Conservation (phyloP, 2,113 vertebrate species). For the Epinephelus lanceolatus region DNA sequence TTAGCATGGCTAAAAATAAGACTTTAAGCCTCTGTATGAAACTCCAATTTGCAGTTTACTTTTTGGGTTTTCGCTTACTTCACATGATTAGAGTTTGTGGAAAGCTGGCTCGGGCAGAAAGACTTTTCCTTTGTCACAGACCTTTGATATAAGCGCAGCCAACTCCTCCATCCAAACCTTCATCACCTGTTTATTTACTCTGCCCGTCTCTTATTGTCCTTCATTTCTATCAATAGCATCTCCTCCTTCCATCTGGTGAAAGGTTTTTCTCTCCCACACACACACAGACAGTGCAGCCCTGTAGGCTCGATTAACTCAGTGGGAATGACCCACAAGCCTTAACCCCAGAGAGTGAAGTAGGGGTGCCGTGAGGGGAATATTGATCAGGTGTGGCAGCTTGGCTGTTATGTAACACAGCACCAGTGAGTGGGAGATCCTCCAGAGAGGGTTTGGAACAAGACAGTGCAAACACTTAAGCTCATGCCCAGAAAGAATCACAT, state of each 20-base stretch:
- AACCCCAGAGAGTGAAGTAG: neutral
- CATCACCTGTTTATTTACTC: constrained; percentile 30
- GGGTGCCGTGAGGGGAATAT: constrained; percentile 22
- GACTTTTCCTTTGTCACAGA: constrained; percentile 19
- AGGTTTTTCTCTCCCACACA: neutral
- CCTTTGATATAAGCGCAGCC: constrained; percentile 19
- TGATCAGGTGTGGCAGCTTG: constrained; percentile 46
- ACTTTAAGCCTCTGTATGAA: neutral
- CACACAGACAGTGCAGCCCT: constrained; percentile 15
- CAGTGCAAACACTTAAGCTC: neutral
- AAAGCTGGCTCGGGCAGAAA: constrained; percentile 29
- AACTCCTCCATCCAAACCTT: constrained; percentile 16
- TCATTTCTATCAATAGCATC: constrained; percentile 35
- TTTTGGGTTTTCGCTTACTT: constrained; percentile 17
- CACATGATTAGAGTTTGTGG: constrained; percentile 11
- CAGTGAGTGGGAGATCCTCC: constrained; percentile 51
- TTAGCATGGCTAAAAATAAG: neutral
- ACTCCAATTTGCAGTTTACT: neutral
- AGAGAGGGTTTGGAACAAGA: constrained; percentile 16
- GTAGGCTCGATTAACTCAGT: constrained; percentile 33
- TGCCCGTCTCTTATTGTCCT: constrained; percentile 34
- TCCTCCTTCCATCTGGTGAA: constrained; percentile 38
- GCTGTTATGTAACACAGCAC: constrained; percentile 44
- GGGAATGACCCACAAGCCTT: constrained; percentile 50
- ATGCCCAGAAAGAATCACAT: neutral